Evolutionary conservation across 1,140 invertebrate genomes (phyloP).

Genomic region (Hyphantria cunea): DNA sequence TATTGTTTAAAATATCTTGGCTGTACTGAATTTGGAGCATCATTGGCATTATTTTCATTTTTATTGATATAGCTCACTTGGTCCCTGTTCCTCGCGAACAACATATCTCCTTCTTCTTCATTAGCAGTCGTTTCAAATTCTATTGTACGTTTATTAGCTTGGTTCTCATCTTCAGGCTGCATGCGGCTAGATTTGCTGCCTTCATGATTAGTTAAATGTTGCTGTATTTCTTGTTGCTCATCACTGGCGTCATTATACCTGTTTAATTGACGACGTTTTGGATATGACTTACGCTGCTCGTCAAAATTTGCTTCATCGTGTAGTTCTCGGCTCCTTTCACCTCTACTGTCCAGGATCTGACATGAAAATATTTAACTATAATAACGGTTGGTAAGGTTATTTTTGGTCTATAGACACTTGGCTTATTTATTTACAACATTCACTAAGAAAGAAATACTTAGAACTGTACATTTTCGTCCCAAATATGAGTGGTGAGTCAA

Average conservation of each 20-base stretch:
- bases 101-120: slow-evolving; percentile 34
- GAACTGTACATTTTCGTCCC: no score
- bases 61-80: slow-evolving; percentile 33
- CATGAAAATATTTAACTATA: no score
- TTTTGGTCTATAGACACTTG: no score
- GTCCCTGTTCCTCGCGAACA: slow-evolving; percentile 42
- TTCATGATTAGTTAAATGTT: slow-evolving; percentile 25
- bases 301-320: slow-evolving; percentile 10
- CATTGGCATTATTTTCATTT: slow-evolving; percentile 36
- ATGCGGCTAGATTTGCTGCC: slow-evolving; percentile 19
- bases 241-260: slow-evolving; percentile 32
- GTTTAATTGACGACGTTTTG: slow-evolving; percentile 14
- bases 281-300: background rate
- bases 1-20: slow-evolving; percentile 36
- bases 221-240: slow-evolving; percentile 29
- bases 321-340: background rate
- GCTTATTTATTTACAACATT: no score
- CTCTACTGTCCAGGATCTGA: background rate
- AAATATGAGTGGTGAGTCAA: no score
- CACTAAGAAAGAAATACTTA: no score
- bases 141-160: slow-evolving; percentile 32
- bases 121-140: slow-evolving; percentile 13
- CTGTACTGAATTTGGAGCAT: slow-evolving; percentile 27
- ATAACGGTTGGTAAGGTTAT: no score
- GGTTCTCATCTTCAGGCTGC: slow-evolving; percentile 12